Evolutionary conservation across 2,888 invertebrate genomes (phyloP).

Genomic region (Selenia dentaria): DNA sequence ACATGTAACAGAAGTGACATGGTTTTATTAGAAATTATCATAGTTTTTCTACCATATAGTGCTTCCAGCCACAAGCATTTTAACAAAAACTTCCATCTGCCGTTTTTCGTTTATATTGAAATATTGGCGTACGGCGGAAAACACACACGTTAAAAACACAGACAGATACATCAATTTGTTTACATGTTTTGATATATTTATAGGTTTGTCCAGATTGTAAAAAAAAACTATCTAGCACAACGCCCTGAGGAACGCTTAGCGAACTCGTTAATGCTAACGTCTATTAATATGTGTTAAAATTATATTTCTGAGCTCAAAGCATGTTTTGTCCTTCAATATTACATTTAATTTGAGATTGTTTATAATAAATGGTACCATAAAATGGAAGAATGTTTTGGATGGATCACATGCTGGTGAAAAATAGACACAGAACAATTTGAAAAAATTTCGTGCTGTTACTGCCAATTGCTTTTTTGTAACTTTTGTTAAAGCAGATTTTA

Average conservation of each 20-base stretch:
- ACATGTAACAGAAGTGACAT: too few relatives aligned
- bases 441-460: too few relatives aligned
- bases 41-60: too few relatives aligned
- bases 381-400: slow-evolving; percentile 2
- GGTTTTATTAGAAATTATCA: too few relatives aligned
- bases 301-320: slow-evolving; percentile 6
- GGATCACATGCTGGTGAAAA: background rate
- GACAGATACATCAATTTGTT: slow-evolving; percentile 27
- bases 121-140: slow-evolving; percentile 13
- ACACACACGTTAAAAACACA: slow-evolving; percentile 15
- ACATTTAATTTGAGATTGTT: slow-evolving; percentile 11
- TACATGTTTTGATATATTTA: slow-evolving; percentile 25
- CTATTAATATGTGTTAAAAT: background rate
- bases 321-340: slow-evolving; percentile 13
- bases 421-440: too few relatives aligned
- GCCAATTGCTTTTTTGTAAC: too few relatives aligned
- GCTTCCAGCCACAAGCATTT: too few relatives aligned
- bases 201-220: slow-evolving; percentile 23
- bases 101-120: slow-evolving; percentile 6
- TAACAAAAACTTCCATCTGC: background rate
- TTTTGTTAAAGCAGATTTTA: too few relatives aligned
- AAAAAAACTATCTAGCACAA: slow-evolving; percentile 23
- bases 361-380: slow-evolving; percentile 10
- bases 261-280: slow-evolving; percentile 4
- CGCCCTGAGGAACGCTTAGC: slow-evolving; percentile 9